Conservation (phyloP, 2,113 vertebrate species). For the Cyanoramphus novaezelandiae region DNA sequence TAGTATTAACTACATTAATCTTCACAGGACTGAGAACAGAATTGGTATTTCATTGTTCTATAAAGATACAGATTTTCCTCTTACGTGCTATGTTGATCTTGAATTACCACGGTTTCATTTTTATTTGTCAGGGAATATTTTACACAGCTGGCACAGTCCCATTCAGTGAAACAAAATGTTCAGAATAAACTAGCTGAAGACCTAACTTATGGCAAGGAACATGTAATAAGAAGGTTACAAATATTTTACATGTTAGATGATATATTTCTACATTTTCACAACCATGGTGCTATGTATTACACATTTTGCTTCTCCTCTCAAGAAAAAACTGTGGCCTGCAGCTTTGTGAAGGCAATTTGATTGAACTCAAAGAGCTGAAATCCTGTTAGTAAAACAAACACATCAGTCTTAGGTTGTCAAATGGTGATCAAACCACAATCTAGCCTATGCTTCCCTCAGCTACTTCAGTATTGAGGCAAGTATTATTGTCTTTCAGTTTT, state of each 20-base stretch:
- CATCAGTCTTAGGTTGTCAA: not conserved
- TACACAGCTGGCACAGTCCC: not conserved
- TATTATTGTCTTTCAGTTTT: not conserved
- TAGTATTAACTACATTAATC: not conserved
- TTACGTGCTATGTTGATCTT: not conserved
- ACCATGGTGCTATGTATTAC: not conserved
- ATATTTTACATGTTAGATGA: not conserved
- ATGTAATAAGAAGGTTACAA: not conserved
- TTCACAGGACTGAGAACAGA: not conserved
- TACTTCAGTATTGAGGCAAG: not conserved
- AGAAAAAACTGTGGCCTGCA: not conserved
- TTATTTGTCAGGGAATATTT: not conserved
- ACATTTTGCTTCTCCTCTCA: not conserved
- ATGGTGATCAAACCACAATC: not conserved
- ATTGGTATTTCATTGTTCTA: not conserved
- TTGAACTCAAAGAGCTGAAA: not conserved
- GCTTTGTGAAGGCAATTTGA: not conserved
- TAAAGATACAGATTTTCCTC: not conserved
- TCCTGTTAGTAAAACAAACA: not conserved
- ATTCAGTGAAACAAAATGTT: not conserved
- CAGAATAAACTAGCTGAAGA: not conserved
- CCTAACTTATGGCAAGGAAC: not conserved
- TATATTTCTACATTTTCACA: not conserved
- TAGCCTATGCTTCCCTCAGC: not conserved
- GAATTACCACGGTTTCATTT: not conserved